Conservation (phyloP, 2,888 invertebrate species). For the Pseudeuparius sepicola region DNA sequence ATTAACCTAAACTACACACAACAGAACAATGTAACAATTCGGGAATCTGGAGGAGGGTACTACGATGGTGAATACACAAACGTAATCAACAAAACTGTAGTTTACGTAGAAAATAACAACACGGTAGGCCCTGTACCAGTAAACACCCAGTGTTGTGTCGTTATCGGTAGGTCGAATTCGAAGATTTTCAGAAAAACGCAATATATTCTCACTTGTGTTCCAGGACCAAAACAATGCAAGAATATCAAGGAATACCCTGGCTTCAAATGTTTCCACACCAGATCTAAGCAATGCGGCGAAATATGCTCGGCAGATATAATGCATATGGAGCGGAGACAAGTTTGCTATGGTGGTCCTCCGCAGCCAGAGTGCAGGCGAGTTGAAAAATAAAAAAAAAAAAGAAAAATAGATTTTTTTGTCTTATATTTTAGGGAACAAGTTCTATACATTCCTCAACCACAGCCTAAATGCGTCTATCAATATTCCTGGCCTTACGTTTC, state of each 20-base stretch:
- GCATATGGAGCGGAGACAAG: slow-evolving; percentile 32
- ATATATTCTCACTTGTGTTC: too few species aligned
- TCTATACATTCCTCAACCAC: slow-evolving; percentile 35
- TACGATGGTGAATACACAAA: too few species aligned
- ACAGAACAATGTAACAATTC: slow-evolving; percentile 36
- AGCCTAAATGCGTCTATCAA: slow-evolving; percentile 34
- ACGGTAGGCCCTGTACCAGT: too few species aligned
- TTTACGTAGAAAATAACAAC: too few species aligned
- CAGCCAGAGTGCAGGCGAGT: too few species aligned
- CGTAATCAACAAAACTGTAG: too few species aligned
- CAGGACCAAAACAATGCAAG: slow-evolving; percentile 35
- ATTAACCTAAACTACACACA: slow-evolving; percentile 37
- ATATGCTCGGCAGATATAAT: slow-evolving; percentile 33
- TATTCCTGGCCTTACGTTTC: slow-evolving; percentile 36
- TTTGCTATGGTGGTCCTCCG: too few species aligned
- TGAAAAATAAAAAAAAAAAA: too few species aligned
- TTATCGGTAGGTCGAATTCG: slow-evolving; percentile 30
- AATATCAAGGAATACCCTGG: slow-evolving; percentile 28
- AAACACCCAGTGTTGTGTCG: slow-evolving; percentile 36
- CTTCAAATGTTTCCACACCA: slow-evolving; percentile 34
- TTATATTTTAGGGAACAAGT: slow-evolving; percentile 31
- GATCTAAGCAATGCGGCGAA: slow-evolving; percentile 33
- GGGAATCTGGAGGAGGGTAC: too few species aligned
- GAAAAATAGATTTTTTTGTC: too few species aligned
- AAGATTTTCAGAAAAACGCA: too few species aligned